Conservation (phyloP, 2,113 vertebrate species). For the Lonchura striata region DNA sequence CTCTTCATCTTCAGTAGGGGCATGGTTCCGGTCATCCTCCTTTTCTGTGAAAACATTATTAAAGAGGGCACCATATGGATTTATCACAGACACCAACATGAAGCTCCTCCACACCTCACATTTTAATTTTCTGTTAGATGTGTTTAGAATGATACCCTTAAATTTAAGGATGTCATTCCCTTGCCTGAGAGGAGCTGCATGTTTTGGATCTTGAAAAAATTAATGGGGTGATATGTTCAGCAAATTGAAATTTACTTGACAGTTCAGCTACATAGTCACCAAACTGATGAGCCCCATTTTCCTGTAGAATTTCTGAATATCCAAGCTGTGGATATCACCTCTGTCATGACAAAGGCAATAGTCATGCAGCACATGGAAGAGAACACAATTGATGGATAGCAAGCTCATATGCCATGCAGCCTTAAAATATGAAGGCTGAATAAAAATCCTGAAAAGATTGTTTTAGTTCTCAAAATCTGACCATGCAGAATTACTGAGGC, state of each 20-base stretch:
- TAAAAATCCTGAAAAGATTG: neutral
- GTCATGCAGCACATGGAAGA: neutral
- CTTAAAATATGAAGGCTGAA: constrained; percentile 40
- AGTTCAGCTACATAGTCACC: neutral
- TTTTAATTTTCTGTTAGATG: neutral
- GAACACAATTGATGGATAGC: neutral
- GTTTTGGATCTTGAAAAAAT: neutral
- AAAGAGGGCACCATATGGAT: neutral
- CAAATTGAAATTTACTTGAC: neutral
- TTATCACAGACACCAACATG: neutral
- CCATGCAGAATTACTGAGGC: neutral
- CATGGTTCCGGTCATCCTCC: neutral
- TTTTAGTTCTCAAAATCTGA: constrained; percentile 7
- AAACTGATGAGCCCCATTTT: neutral
- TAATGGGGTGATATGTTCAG: neutral
- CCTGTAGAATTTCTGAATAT: neutral
- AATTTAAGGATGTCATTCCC: neutral
- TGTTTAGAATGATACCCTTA: neutral
- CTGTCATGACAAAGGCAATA: neutral
- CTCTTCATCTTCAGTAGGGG: neutral
- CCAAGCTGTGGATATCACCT: neutral
- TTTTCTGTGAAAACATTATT: neutral
- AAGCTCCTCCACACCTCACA: neutral
- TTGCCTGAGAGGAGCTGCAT: neutral
- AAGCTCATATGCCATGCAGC: neutral